Base-by-base conservation (phyloP, 2,113 vertebrate species). In the Ctenomys sociabilis region DNA sequence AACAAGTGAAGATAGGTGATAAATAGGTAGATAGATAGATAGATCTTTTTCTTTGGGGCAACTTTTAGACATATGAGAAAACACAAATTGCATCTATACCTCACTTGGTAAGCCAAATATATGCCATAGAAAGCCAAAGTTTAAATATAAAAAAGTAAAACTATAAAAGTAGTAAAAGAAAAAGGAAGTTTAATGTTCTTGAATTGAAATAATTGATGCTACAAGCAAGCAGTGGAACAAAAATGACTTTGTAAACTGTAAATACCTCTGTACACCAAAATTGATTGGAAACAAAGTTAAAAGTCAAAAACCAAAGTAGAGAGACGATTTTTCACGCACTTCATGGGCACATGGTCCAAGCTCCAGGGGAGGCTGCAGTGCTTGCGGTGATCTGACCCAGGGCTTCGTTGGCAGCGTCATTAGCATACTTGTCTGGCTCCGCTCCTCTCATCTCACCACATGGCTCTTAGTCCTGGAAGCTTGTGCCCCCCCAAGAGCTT, bases 101-200 rank as follows among this genome's bases (percentile, higher is more conserved):
- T 57, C 16, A 89, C 43, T 90, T 32, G 89, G n/a, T 86, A 57
- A 70, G 66, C 30, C 91, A 92, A 89, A 92, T 40, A 80, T 37
- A 84, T 32, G 8, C 22, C 73, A 95, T 72, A 54, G 86, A 43
- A 77, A n/a, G 14, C 1, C 66, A 30, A 88, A 85, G 81, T 83
- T 89, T 88, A 88, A 95, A 93, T 68, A 59, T 91, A 77, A 95
- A 86, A 82, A 63, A 83, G 35, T 72, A 35, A 26, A 89, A 57
- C n/a, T n/a, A 73, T 87, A 86, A 87, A 96, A 61, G 3, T 40
- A 72, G 21, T 64, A 92, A 89, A 35, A 70, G 43, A 5, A 83
- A 90, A 90, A 86, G 28, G n/a, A 92, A 73, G 28, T 70, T 93
- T 93, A 82, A 63, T 93, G 82, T 85, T 77, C 78, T 91, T 88